Conservation (phyloP, 2,888 invertebrate genomes). For the Monoplex corrugatus region DNA sequence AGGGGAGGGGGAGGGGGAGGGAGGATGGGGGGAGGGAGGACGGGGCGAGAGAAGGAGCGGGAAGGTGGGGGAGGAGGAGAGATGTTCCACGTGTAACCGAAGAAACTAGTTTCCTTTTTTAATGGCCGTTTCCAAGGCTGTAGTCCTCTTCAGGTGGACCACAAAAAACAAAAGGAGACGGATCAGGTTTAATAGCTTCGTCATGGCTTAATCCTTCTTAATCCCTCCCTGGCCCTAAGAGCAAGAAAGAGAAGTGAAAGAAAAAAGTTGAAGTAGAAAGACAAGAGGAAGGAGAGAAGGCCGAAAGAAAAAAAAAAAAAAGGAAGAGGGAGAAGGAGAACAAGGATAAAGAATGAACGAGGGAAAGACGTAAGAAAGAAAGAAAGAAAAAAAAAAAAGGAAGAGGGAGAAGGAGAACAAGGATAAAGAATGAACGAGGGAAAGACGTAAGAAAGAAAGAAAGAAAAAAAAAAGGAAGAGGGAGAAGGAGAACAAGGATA, state of each 20-base stretch:
- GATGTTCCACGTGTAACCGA: not conserved
- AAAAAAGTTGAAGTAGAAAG: not conserved
- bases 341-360: not conserved
- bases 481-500: no score
- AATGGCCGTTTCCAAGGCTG: not conserved
- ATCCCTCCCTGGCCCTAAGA: no score
- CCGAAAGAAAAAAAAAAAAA: no score
- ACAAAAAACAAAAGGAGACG: not conserved
- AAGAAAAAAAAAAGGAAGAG: no score
- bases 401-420: not conserved
- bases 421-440: no score
- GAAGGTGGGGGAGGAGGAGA: not conserved
- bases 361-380: not conserved
- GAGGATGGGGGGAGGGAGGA: not conserved
- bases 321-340: not conserved
- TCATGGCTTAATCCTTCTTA: not conserved
- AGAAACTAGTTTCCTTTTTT: constrained; percentile 2
- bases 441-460: no score
- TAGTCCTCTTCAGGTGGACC: not conserved
- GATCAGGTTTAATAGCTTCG: not conserved
- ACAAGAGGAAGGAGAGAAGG: no score
- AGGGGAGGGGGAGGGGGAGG: not conserved
- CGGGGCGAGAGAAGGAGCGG: not conserved
- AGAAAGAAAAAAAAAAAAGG: not conserved
- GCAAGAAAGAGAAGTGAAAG: not conserved